Percentiles rank a stretch among this genome's conserved stretches.
Conservation (phyloP, 2,888 invertebrate genomes). For the Agriotes lineatus region DNA sequence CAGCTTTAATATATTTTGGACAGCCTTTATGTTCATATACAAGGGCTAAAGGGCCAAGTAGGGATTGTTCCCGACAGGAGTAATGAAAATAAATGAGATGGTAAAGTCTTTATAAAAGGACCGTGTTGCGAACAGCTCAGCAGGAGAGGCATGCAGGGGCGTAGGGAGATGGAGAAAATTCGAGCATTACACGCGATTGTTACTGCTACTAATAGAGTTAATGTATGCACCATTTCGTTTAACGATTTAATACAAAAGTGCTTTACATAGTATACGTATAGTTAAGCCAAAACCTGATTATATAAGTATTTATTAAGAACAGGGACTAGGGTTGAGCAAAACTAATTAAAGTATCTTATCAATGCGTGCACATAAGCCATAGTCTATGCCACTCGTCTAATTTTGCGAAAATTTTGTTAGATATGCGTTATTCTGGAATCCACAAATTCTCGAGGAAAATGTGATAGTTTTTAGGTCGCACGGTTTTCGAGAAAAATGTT, state of each 20-base stretch:
- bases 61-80: conserved; percentile 42
- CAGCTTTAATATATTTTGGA: conserved; percentile 32
- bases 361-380: too few relatives aligned
- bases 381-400: too few relatives aligned
- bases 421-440: too few relatives aligned
- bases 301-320: neutral
- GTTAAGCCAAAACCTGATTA: neutral
- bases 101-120: conserved; percentile 45
- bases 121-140: conserved; percentile 42
- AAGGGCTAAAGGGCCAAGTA: conserved; percentile 37
- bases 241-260: conserved; percentile 8
- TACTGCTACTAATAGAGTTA: conserved; percentile 29
- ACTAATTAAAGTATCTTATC: too few relatives aligned
- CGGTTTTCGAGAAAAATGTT: too few relatives aligned
- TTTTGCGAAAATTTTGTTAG: too few relatives aligned
- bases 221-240: conserved; percentile 26
- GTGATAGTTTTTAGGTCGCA: too few relatives aligned
- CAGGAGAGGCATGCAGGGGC: conserved; percentile 31
- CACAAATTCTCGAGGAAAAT: too few relatives aligned
- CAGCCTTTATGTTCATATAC: conserved; percentile 25
- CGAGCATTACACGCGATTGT: conserved; percentile 9
- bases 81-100: conserved; percentile 46
- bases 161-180: conserved; percentile 21
- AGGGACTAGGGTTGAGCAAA: too few relatives aligned
- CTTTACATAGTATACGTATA: neutral